Percentiles rank a stretch among this genome's conserved stretches.
These are phyloP conservation scores for Trematomus loennbergii DNA, from an alignment of 2,113 vertebrate species.

Conservation along the genomic window DNA sequence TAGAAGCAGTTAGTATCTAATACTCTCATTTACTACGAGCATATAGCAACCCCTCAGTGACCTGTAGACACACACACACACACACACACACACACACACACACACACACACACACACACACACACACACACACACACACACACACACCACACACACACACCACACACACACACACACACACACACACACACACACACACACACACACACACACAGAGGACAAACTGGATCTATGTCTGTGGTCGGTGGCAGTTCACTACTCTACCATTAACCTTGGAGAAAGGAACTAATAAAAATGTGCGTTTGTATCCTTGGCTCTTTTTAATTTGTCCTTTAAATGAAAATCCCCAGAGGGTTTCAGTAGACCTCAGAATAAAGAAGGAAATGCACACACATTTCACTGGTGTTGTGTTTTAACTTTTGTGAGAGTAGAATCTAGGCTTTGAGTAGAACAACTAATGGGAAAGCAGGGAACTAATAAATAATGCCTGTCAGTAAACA, in stretches of 20 bases:
- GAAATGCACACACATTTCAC: constrained; percentile 29
- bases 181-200: neutral
- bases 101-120: no score
- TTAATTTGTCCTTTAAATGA: constrained; percentile 66
- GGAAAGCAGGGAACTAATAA: constrained; percentile 24
- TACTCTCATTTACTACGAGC: constrained; percentile 32
- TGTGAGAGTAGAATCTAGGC: neutral
- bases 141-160: no score
- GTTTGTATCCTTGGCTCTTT: constrained; percentile 48
- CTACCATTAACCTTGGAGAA: constrained; percentile 65
- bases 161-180: constrained; percentile 8
- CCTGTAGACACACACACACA: constrained; percentile 25
- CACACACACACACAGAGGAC: constrained; percentile 49
- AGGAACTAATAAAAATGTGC: constrained; percentile 54
- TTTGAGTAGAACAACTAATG: neutral
- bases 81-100: neutral
- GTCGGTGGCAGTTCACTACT: constrained; percentile 40
- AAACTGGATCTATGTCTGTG: constrained; percentile 44
- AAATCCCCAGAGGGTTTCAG: constrained; percentile 53
- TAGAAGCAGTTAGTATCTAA: constrained; percentile 31
- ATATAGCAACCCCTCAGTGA: constrained; percentile 12
- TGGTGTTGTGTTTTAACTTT: constrained; percentile 7
- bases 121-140: no score
- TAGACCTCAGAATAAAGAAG: constrained; percentile 33
- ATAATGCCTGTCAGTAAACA: constrained; percentile 29